These are phyloP conservation scores for Trichechus manatus DNA, from an alignment of 2,113 vertebrate genomes.

Conservation along the genomic window DNA sequence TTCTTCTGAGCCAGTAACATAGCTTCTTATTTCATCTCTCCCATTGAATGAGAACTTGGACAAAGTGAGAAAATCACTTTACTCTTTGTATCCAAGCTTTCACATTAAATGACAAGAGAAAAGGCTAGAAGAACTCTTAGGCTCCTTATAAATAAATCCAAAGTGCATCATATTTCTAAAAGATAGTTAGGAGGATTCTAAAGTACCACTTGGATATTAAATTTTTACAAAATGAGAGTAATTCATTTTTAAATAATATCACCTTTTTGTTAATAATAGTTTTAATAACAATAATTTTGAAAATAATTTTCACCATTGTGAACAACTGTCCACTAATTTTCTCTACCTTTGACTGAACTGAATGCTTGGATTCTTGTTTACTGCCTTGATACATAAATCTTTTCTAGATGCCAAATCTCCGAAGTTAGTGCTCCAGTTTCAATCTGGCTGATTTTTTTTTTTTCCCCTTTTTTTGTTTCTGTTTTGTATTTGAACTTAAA, in stretches of 20 bases:
- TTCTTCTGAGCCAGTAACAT: neutral
- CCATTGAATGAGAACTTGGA: neutral
- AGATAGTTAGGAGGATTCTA: neutral
- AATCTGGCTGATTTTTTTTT: neutral
- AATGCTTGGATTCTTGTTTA: neutral
- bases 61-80: neutral
- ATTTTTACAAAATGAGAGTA: neutral
- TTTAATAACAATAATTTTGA: neutral
- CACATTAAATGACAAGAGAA: neutral
- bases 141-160: neutral
- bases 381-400: neutral
- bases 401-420: neutral
- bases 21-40: neutral
- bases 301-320: neutral
- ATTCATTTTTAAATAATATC: neutral
- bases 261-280: neutral
- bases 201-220: neutral
- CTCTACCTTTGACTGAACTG: neutral
- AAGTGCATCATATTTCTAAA: neutral
- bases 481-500: neutral
- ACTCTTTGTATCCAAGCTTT: neutral
- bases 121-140: neutral
- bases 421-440: neutral
- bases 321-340: conserved; percentile 6
- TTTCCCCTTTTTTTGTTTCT: neutral